Evolutionary conservation across 92 coral and sea anemone species (phyloP).

Genomic region (Muricea muricata): DNA sequence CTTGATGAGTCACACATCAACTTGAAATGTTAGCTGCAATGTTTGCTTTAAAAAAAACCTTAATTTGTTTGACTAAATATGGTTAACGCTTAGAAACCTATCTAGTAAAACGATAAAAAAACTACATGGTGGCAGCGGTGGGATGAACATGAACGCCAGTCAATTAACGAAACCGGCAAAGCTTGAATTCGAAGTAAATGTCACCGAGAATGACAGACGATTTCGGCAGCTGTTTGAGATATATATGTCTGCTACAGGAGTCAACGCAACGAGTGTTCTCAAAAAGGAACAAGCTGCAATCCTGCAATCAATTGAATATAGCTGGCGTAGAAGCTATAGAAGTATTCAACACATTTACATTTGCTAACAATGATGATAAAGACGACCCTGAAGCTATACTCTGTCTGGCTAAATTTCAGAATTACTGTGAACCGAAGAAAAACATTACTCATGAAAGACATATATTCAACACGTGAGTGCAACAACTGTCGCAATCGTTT

Average conservation of each 20-base stretch:
- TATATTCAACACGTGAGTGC: background rate
- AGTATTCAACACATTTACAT: background rate
- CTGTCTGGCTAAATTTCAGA: background rate
- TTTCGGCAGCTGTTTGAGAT: background rate
- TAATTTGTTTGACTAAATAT: too few relatives aligned
- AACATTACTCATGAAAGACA: background rate
- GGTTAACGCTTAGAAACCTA: background rate
- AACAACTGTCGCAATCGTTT: background rate
- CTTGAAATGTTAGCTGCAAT: too few relatives aligned
- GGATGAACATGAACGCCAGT: background rate
- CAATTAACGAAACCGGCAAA: background rate
- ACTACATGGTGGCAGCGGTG: background rate
- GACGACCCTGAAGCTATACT: slow-evolving; percentile 4
- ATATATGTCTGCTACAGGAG: slow-evolving; percentile 1
- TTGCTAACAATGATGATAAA: background rate
- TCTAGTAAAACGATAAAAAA: too few relatives aligned
- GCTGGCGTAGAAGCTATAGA: slow-evolving; percentile 1
- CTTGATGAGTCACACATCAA: too few relatives aligned
- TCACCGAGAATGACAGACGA: background rate
- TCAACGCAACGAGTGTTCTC: background rate
- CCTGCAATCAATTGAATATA: background rate
- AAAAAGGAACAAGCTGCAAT: background rate
- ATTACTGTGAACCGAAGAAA: background rate
- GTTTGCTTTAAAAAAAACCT: too few relatives aligned
- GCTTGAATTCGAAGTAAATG: background rate